Evolutionary conservation across 2,888 invertebrate genomes (phyloP).

Genomic region (Pterostichus madidus): DNA sequence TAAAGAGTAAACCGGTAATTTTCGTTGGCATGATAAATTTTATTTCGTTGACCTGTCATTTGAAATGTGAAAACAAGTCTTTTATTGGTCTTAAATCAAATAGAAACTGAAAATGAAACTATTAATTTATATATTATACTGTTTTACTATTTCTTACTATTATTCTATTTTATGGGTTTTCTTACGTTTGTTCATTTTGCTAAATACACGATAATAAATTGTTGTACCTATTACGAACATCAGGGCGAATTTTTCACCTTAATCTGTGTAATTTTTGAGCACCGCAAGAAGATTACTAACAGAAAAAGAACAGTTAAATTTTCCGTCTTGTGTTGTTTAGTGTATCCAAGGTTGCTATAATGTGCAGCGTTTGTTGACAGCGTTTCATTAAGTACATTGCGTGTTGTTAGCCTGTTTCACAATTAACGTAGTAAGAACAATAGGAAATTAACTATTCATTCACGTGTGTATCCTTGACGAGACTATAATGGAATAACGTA

Average conservation of each 20-base stretch:
- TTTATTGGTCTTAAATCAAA: too few species aligned
- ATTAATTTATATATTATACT: too few species aligned
- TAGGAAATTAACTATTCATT: constrained; percentile 51
- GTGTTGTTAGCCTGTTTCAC: constrained; percentile 41
- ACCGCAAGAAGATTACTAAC: background rate
- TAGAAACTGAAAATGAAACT: too few species aligned
- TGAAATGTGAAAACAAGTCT: too few species aligned
- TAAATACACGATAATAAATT: background rate
- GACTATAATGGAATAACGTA: constrained; percentile 18
- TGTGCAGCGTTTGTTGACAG: constrained; percentile 30
- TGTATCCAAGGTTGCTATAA: constrained; percentile 18
- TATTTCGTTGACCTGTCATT: too few species aligned
- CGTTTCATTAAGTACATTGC: constrained; percentile 37
- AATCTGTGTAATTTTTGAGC: background rate
- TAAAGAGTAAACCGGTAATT: too few species aligned
- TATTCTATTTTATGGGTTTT: background rate
- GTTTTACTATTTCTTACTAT: too few species aligned
- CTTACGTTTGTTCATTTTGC: background rate
- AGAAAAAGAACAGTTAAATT: constrained; percentile 11
- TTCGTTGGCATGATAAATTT: too few species aligned
- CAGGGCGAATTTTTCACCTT: too few species aligned
- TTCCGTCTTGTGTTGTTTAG: background rate
- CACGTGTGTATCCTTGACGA: constrained; percentile 33
- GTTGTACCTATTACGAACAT: background rate
- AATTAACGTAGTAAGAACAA: constrained; percentile 51